Evolutionary conservation across 2,888 invertebrate species (phyloP).

Genomic region (Andrena bucephala): DNA sequence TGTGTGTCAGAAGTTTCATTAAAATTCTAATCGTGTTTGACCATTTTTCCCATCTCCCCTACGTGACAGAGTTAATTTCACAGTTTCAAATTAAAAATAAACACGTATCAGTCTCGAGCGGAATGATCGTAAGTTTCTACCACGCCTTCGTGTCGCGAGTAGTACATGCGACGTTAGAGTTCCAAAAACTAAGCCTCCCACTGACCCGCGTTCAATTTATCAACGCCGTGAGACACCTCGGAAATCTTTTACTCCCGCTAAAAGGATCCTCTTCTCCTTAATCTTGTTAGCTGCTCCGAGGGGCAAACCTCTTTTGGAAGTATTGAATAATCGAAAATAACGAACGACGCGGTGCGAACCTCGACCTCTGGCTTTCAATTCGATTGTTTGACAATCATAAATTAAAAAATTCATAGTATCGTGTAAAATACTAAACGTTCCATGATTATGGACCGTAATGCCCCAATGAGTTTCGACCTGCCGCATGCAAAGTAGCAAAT

Average conservation of each 20-base stretch:
- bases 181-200: too few species aligned
- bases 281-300: slow-evolving; percentile 29
- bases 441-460: too few species aligned
- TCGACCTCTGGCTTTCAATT: slow-evolving; percentile 23
- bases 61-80: too few species aligned
- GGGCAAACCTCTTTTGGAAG: slow-evolving; percentile 28
- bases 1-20: too few species aligned
- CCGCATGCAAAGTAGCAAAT: background rate
- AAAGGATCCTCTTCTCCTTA: slow-evolving; percentile 24
- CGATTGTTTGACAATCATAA: background rate
- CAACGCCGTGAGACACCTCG: background rate
- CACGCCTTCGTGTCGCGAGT: background rate
- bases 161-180: background rate
- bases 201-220: background rate
- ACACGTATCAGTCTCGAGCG: slow-evolving; percentile 2
- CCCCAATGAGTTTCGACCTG: background rate
- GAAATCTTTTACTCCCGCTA: slow-evolving; percentile 14
- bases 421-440: too few species aligned
- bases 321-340: slow-evolving; percentile 30
- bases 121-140: background rate
- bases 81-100: background rate
- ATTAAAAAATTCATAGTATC: too few species aligned
- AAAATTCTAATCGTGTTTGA: too few species aligned
- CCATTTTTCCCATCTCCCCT: too few species aligned
- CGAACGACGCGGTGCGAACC: background rate